A percentile compares a stretch with the other conserved stretches of the same genome.
phyloP scores from a whole-genome alignment of 2,113 vertebrate genomes.

The Daubentonia madagascariensis region DNA sequence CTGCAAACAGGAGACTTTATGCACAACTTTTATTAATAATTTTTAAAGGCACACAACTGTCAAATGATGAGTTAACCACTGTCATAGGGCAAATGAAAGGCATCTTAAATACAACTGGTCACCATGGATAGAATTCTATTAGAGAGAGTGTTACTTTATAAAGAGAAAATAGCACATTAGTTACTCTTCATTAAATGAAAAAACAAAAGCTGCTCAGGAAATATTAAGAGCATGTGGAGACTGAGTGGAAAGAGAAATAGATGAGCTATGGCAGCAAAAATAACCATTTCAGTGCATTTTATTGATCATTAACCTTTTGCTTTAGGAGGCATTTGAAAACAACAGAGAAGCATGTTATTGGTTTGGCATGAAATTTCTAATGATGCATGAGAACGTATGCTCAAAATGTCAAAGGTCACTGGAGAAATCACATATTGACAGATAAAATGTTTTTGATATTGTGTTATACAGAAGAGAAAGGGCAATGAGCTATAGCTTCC shows the following conservation, averaged over 20 bases:
- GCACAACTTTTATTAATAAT: not conserved
- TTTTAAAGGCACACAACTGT: conserved; percentile 34
- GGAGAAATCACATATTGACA: conserved; percentile 49
- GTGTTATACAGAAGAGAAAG: conserved; percentile 41
- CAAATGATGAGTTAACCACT: conserved; percentile 2
- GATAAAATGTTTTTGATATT: conserved; percentile 52
- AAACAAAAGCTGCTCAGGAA: conserved; percentile 57
- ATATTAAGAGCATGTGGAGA: conserved; percentile 43
- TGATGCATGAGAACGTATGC: conserved; percentile 3
- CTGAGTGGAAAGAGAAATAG: conserved; percentile 39
- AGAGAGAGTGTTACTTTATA: conserved; percentile 1
- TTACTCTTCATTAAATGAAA: conserved; percentile 62
- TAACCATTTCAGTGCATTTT: conserved; percentile 49
- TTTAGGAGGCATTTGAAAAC: conserved; percentile 51
- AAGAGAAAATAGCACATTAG: conserved; percentile 57
- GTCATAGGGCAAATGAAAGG: conserved; percentile 7
- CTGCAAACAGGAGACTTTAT: not conserved
- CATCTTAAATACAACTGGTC: not conserved
- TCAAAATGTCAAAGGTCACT: not conserved
- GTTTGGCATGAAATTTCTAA: conserved; percentile 20
- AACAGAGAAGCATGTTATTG: not conserved
- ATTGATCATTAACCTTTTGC: conserved; percentile 72
- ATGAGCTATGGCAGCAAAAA: conserved; percentile 57
- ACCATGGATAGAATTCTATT: not conserved
- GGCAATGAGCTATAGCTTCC: not conserved